phyloP scores from a whole-genome alignment of 2,888 invertebrate species.

The Drosophila recens region DNA sequence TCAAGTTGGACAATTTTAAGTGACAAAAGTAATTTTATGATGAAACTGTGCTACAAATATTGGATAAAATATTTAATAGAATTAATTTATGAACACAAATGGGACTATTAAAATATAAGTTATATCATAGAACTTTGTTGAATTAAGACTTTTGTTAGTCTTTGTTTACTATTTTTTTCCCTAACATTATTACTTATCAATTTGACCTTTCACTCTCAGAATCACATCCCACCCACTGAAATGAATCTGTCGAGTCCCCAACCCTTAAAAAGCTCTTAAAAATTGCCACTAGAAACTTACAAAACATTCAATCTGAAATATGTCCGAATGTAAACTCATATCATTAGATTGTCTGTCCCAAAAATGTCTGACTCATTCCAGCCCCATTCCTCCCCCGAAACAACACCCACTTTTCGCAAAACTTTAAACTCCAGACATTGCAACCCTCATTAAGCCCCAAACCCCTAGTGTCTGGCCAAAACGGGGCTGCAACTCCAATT shows the following conservation, averaged over 20 bases:
- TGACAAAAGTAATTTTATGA: conserved; percentile 13
- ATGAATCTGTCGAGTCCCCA: conserved; percentile 20
- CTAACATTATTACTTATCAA: background rate
- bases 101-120: background rate
- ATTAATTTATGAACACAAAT: background rate
- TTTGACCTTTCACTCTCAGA: conserved; percentile 60
- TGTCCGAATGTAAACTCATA: conserved; percentile 13
- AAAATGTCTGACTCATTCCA: conserved; percentile 67
- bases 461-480: conserved; percentile 52
- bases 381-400: conserved; percentile 14
- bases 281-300: background rate
- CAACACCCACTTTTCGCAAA: conserved; percentile 42
- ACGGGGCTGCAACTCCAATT: conserved; percentile 61
- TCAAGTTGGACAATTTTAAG: background rate
- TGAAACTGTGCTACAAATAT: conserved; percentile 1
- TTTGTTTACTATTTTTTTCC: background rate
- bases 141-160: background rate
- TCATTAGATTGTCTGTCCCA: conserved; percentile 39
- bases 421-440: conserved; percentile 64
- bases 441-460: conserved; percentile 74
- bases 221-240: conserved; percentile 25
- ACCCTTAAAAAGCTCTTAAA: background rate
- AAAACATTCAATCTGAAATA: conserved; percentile 7
- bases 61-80: conserved; percentile 5
- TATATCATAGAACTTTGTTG: background rate